Evolutionary conservation across 2,797 vertebrate genomes (phyloP).

Genomic region (Etheostoma perlongum): DNA sequence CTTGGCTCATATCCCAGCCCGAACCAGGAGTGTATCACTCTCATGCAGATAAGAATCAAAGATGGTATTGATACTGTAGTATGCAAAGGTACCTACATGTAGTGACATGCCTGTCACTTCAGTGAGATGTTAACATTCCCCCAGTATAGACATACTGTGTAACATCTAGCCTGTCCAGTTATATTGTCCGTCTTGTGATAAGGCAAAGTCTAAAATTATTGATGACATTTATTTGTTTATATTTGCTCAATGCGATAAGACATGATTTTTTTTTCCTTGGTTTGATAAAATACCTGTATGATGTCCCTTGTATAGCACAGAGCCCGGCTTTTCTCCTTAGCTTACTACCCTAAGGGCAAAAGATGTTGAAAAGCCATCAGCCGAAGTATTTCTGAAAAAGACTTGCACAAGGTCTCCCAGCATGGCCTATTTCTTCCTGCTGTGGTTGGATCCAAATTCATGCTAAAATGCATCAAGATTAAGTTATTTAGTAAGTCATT

Average conservation of each 20-base stretch:
- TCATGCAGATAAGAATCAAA: slow-evolving; percentile 65
- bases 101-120: slow-evolving; percentile 63
- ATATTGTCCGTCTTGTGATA: slow-evolving; percentile 1
- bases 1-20: slow-evolving; percentile 62
- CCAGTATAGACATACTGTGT: slow-evolving; percentile 22
- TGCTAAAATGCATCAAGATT: not conserved
- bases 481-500: not conserved
- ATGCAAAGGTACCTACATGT: slow-evolving; percentile 56
- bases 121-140: slow-evolving; percentile 47
- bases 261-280: not conserved
- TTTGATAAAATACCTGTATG: not conserved
- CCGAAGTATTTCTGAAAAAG: slow-evolving; percentile 11
- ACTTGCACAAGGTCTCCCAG: not conserved
- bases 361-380: slow-evolving; percentile 10
- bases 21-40: slow-evolving; percentile 65
- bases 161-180: slow-evolving; percentile 30
- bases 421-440: not conserved
- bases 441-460: not conserved
- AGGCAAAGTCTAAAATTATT: not conserved
- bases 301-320: not conserved
- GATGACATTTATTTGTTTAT: not conserved
- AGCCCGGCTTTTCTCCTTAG: not conserved
- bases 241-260: not conserved
- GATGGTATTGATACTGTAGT: slow-evolving; percentile 63
- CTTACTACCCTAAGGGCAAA: slow-evolving; percentile 9